Conservation (phyloP, 2,797 vertebrate species). For the Scyliorhinus canicula region DNA sequence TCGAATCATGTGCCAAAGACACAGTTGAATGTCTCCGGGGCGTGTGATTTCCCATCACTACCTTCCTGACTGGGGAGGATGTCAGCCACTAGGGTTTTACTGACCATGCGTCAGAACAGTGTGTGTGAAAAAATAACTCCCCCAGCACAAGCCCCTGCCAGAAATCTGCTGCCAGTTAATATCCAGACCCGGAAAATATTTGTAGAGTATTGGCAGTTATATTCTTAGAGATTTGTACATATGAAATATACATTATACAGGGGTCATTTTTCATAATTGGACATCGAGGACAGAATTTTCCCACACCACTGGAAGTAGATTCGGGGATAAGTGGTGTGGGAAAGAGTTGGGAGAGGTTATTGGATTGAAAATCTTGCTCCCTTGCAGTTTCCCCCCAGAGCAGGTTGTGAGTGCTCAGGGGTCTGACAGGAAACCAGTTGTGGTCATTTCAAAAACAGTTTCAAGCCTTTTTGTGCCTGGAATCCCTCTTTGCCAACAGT, state of each 20-base stretch:
- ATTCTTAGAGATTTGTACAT: neutral
- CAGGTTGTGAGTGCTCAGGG: too few relatives aligned
- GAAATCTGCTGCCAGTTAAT: neutral
- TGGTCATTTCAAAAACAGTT: too few relatives aligned
- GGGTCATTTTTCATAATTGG: neutral
- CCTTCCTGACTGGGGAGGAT: neutral
- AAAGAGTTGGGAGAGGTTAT: neutral
- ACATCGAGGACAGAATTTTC: neutral
- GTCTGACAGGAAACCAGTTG: too few relatives aligned
- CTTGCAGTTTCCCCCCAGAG: neutral
- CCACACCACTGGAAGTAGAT: neutral
- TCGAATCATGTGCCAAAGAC: neutral
- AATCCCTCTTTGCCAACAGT: neutral
- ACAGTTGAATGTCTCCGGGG: neutral
- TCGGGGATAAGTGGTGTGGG: neutral
- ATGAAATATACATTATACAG: neutral
- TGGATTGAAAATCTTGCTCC: neutral
- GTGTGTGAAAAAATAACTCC: neutral
- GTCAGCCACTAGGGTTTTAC: neutral
- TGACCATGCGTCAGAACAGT: neutral
- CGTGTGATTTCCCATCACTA: neutral
- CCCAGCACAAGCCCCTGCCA: neutral
- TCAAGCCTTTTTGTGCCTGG: neutral
- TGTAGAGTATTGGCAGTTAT: neutral
- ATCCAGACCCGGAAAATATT: neutral